These are phyloP conservation scores for Strigops habroptila DNA, from an alignment of 2,113 vertebrate species.

Conservation along the genomic window DNA sequence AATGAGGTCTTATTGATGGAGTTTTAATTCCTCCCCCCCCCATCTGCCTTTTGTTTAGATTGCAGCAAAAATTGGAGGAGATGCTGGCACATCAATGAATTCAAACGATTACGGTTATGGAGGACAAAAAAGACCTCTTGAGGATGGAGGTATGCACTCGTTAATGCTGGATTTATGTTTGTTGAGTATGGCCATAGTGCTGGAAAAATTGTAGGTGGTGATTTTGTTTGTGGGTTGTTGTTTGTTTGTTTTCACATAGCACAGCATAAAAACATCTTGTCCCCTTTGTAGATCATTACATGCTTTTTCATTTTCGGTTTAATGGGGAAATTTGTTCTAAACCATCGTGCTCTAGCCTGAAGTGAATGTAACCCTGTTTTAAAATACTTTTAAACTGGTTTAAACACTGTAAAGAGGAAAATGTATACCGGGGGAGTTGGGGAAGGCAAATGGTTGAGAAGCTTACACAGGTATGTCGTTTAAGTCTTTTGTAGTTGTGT, in stretches of 20 bases:
- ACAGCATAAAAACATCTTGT: not conserved
- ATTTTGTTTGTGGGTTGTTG: not conserved
- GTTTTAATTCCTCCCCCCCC: not conserved
- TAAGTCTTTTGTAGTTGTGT: not conserved
- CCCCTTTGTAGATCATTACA: not conserved
- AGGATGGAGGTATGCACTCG: constrained; percentile 90
- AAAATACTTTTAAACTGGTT: not conserved
- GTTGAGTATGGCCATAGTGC: not conserved
- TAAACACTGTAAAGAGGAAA: not conserved
- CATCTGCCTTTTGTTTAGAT: constrained; percentile 76
- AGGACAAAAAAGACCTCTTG: constrained; percentile 97
- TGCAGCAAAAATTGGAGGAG: constrained; percentile 96
- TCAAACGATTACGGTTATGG: constrained; percentile 92
- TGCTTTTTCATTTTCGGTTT: not conserved
- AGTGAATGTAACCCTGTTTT: not conserved
- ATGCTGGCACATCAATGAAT: constrained; percentile 85
- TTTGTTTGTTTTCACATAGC: not conserved
- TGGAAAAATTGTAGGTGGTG: not conserved
- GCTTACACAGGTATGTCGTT: not conserved
- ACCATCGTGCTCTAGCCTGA: not conserved
- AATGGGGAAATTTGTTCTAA: not conserved
- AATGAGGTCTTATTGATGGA: not conserved
- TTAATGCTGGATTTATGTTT: not conserved
- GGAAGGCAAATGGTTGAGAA: not conserved
- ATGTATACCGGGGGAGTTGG: not conserved